Conservation (phyloP, 1,140 invertebrate genomes). For the Chelonus insularis region DNA sequence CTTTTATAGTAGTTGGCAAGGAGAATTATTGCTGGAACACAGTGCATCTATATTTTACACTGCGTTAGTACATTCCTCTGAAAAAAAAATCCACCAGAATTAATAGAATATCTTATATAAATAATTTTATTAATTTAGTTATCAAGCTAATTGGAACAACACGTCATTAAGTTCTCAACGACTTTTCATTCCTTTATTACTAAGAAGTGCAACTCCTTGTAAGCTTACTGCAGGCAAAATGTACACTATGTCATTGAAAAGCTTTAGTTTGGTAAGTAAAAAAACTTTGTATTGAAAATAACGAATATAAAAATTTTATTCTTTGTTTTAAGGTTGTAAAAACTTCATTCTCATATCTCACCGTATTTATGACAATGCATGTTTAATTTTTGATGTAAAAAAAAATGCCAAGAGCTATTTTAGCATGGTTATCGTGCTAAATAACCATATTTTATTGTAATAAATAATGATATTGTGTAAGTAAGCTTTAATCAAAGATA, state of each 20-base stretch:
- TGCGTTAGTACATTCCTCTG: slow-evolving; percentile 8
- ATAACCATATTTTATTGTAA: too few relatives aligned
- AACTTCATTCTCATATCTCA: slow-evolving; percentile 22
- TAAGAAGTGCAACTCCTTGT: slow-evolving; percentile 24
- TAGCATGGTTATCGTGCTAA: too few relatives aligned
- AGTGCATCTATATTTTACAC: slow-evolving; percentile 17
- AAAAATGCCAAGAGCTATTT: too few relatives aligned
- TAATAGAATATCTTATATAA: neutral
- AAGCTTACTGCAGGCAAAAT: slow-evolving; percentile 28
- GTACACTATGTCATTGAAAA: slow-evolving; percentile 22
- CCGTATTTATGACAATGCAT: slow-evolving; percentile 21
- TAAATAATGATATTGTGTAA: too few relatives aligned
- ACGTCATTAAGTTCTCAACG: slow-evolving; percentile 23
- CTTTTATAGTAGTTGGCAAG: slow-evolving; percentile 28
- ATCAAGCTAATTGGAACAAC: slow-evolving; percentile 14
- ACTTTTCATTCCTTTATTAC: slow-evolving; percentile 28
- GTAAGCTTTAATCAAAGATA: too few relatives aligned
- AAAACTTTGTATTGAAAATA: neutral
- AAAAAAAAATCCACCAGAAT: neutral
- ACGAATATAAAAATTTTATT: neutral
- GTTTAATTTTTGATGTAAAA: neutral
- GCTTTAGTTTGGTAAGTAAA: slow-evolving; percentile 29
- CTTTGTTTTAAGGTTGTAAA: slow-evolving; percentile 18
- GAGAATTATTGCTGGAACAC: slow-evolving; percentile 20
- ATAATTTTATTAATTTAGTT: slow-evolving; percentile 10